These are phyloP conservation scores for Knipowitschia caucasica DNA, from an alignment of 2,797 vertebrate species.

Conservation along the genomic window DNA sequence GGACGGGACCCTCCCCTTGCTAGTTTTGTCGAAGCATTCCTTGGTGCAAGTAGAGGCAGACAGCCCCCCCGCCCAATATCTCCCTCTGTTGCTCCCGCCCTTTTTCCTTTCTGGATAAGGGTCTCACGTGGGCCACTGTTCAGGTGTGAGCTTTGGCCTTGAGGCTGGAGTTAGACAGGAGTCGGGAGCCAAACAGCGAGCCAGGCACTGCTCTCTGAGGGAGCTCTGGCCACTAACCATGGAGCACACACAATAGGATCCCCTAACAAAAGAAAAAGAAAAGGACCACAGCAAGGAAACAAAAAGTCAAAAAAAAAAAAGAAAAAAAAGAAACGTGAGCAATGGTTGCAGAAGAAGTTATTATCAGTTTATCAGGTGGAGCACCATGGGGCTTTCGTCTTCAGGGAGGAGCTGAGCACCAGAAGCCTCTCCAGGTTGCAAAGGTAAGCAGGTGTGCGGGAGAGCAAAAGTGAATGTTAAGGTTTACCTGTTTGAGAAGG, in stretches of 20 bases:
- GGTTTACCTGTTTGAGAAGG: not conserved
- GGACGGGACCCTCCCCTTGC: constrained; percentile 59
- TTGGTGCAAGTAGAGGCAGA: constrained; percentile 72
- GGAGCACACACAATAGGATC: constrained; percentile 63
- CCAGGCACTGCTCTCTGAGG: constrained; percentile 59
- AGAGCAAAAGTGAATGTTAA: constrained; percentile 1
- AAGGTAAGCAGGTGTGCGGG: constrained; percentile 81
- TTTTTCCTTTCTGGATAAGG: constrained; percentile 39
- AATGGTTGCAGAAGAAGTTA: constrained; percentile 92
- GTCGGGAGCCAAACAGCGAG: constrained; percentile 51
- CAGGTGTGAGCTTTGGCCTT: constrained; percentile 55
- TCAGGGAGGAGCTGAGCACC: constrained; percentile 92
- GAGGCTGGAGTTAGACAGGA: constrained; percentile 50
- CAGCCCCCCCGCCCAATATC: constrained; percentile 49
- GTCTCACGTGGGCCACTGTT: constrained; percentile 42
- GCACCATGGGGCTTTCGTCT: constrained; percentile 98
- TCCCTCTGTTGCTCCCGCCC: constrained; percentile 37
- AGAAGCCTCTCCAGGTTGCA: constrained; percentile 92
- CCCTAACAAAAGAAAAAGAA: constrained; percentile 36
- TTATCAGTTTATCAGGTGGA: constrained; percentile 90
- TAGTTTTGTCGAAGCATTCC: constrained; percentile 70
- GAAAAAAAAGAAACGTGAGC: constrained; percentile 30
- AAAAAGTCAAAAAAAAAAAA: constrained; percentile 36
- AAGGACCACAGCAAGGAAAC: constrained; percentile 7
- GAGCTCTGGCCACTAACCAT: constrained; percentile 67